Base-by-base conservation (phyloP, 2,797 vertebrate species). In the Spheniscus humboldti region DNA sequence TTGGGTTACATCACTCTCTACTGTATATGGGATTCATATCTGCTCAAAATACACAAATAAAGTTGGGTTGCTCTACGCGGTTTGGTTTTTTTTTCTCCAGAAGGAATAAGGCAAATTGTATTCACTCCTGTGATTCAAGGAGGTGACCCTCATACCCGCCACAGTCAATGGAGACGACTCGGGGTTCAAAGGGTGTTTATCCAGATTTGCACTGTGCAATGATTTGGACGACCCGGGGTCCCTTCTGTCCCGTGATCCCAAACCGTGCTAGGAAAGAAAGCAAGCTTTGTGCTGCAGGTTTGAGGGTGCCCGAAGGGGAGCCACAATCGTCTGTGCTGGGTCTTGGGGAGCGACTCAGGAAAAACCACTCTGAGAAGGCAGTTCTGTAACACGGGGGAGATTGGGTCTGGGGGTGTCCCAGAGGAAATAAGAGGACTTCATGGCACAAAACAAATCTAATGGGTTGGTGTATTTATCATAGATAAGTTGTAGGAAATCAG, bases 291-390 rank as follows among this genome's bases (percentile, higher is more conserved):
- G 35, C 55, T 71, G 48, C 31, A 16, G 1, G 0, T 31, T 22
- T 68, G 27, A 47, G 24, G 13, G 33, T 59, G 52, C 53, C 20
- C 6, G 0, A 41, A 69, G 28, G 30, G 37, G 22, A 52, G 37
- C 15, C 5, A 2, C 13, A 7, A 28, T 37, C 3, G 1, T 14
- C 43, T 31, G 7, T 23, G 43, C 17, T 5, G 5, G 23, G 7
- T 48, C 22, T 52, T 17, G 12, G 66, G 41, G 25, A 73, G 39
- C 31, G 14, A 4, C 28, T 64, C 57, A 20, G 16, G 56, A 28
- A 84, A 72, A 88, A 39, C 0, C 14, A 24, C 35, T 37, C n/a
- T 10, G 10, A 45, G 41, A 78, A 57, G 28, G 4, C 13, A 28
- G 53, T 33, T 68, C 22, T n/a, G 18, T 52, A 31, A 18, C 11